phyloP scores from a whole-genome alignment of 2,113 vertebrate genomes.

The Dryoscopus gambensis region DNA sequence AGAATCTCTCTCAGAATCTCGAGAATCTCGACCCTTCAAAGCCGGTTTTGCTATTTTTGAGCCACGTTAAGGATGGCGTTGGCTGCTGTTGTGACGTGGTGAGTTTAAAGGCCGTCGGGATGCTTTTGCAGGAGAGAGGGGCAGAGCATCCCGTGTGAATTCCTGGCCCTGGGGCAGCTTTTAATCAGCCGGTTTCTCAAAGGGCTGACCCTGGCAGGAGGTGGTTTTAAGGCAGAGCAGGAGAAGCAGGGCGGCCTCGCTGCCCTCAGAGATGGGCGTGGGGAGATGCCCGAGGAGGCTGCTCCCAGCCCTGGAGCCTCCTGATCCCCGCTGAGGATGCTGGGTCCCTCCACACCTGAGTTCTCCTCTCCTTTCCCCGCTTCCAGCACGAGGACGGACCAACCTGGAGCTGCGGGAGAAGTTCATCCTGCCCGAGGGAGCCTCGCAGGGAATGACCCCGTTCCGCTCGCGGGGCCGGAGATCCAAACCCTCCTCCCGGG shows the following conservation, averaged over 20 bases:
- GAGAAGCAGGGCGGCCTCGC: background rate
- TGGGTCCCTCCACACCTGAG: accelerated
- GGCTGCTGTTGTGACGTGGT: background rate
- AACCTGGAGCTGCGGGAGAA: conserved; percentile 97
- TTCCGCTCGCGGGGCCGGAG: conserved; percentile 92
- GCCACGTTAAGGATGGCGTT: background rate
- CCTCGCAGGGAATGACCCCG: conserved; percentile 89
- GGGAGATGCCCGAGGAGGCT: background rate
- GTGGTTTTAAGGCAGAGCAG: background rate
- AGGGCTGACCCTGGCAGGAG: background rate
- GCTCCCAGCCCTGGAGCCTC: background rate
- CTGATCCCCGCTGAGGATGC: accelerated
- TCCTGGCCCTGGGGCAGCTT: background rate
- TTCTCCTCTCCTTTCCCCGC: background rate
- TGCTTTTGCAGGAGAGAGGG: background rate
- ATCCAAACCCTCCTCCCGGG: conserved; percentile 93
- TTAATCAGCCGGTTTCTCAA: background rate
- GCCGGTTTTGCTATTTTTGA: background rate
- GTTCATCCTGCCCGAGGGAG: conserved; percentile 94
- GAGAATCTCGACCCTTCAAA: background rate
- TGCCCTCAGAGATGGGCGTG: background rate
- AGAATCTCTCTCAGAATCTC: background rate
- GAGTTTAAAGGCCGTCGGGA: background rate
- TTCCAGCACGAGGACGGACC: conserved; percentile 90
- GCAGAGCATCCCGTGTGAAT: background rate